Evolutionary conservation across 2,113 vertebrate species (phyloP).

Genomic region (Reinhardtius hippoglossoides): DNA sequence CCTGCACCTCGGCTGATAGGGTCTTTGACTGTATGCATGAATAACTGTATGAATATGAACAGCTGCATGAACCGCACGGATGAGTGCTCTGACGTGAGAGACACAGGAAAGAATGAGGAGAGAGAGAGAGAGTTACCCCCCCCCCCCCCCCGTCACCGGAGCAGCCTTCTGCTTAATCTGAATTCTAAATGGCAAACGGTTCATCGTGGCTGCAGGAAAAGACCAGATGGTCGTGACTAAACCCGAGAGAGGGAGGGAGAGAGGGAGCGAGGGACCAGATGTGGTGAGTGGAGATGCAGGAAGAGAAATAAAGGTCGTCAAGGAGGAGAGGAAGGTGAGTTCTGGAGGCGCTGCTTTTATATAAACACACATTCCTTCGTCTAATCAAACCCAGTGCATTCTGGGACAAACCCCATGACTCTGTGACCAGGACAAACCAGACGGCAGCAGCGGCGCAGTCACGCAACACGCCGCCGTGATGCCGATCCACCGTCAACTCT

Average conservation of each 20-base stretch:
- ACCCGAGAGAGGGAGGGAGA: constrained; percentile 6
- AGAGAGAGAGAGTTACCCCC: background rate
- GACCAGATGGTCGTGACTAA: constrained; percentile 69
- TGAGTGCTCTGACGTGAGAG: background rate
- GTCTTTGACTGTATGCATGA: background rate
- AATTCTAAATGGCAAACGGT: constrained; percentile 67
- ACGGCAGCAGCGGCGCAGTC: background rate
- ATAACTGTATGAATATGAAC: background rate
- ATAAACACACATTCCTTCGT: background rate
- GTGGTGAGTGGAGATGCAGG: constrained; percentile 25
- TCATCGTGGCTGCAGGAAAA: constrained; percentile 47
- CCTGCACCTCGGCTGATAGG: too few relatives aligned
- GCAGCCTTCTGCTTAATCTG: constrained; percentile 56
- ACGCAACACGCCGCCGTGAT: background rate
- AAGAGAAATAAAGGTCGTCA: background rate
- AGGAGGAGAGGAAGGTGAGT: constrained; percentile 5
- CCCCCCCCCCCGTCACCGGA: constrained; percentile 4
- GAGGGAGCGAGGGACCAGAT: constrained; percentile 32
- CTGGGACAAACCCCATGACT: constrained; percentile 5
- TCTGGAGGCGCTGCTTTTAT: background rate
- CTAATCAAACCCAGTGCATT: constrained; percentile 26
- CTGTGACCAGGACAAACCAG: constrained; percentile 18
- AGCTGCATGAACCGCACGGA: constrained; percentile 14
- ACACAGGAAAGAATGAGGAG: background rate
- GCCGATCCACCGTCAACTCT: constrained; percentile 21